phyloP scores from a whole-genome alignment of 2,113 vertebrate genomes.

The Chaetura pelagica region DNA sequence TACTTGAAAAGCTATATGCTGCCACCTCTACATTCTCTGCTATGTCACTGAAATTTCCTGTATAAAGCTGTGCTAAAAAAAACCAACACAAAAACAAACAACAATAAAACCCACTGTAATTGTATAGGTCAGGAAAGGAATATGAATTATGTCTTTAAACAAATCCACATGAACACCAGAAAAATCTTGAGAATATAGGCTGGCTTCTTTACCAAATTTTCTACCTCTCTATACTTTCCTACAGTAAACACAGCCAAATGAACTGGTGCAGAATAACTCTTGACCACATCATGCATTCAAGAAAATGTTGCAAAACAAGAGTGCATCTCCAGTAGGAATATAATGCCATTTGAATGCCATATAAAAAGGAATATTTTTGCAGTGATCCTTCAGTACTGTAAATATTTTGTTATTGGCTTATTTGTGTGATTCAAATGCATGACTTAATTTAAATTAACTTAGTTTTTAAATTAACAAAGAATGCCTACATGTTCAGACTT shows the following conservation, averaged over 20 bases:
- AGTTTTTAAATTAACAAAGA: not conserved
- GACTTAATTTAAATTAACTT: not conserved
- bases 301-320: not conserved
- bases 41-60: not conserved
- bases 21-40: not conserved
- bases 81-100: too few species aligned
- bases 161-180: not conserved
- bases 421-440: not conserved
- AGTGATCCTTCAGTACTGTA: not conserved
- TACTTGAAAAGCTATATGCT: not conserved
- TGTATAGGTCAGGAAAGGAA: not conserved
- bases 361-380: not conserved
- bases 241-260: not conserved
- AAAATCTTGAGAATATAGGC: not conserved
- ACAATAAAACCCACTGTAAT: not conserved
- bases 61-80: not conserved
- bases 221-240: not conserved
- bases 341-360: not conserved
- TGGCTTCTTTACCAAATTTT: not conserved
- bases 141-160: not conserved
- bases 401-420: not conserved
- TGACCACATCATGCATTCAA: not conserved
- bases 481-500: not conserved
- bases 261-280: not conserved
- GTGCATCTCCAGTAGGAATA: not conserved